Conservation (phyloP, 2,888 invertebrate species). For the Protodeltote pygarga region DNA sequence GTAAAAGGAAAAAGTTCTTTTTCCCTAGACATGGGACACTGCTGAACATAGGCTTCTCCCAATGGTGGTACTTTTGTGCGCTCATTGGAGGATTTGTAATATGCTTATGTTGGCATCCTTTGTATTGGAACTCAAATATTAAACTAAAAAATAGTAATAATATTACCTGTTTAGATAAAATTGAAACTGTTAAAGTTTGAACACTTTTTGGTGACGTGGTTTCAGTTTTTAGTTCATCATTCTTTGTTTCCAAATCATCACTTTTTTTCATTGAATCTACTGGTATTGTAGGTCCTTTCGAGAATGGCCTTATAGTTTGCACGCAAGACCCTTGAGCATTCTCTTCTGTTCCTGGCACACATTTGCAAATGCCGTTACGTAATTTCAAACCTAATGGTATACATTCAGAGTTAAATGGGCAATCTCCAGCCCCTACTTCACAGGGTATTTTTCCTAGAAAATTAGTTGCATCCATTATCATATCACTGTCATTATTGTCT, state of each 20-base stretch:
- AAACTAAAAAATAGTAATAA: neutral
- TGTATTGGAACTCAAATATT: too few relatives aligned
- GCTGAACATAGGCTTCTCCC: too few relatives aligned
- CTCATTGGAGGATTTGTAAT: too few relatives aligned
- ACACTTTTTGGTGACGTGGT: conserved; percentile 81
- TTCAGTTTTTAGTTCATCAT: conserved; percentile 64
- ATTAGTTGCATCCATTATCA: conserved; percentile 82
- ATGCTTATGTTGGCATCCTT: too few relatives aligned
- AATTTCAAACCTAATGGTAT: conserved; percentile 83
- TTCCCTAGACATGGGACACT: too few relatives aligned
- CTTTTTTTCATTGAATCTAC: conserved; percentile 71
- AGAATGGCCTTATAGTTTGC: conserved; percentile 68
- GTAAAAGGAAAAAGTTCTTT: neutral
- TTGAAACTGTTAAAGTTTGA: conserved; percentile 91
- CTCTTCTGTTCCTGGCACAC: conserved; percentile 88
- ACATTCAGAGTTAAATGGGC: conserved; percentile 91
- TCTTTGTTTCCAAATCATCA: conserved; percentile 64
- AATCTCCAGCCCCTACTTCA: conserved; percentile 87
- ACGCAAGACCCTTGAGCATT: conserved; percentile 74
- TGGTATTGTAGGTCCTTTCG: conserved; percentile 74
- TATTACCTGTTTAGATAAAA: conserved; percentile 92
- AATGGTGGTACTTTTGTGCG: too few relatives aligned
- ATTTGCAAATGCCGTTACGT: conserved; percentile 91
- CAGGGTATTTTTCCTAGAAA: conserved; percentile 86
- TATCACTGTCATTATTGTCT: conserved; percentile 75